Base-by-base conservation (phyloP, 2,797 vertebrate genomes). In the Macropodus opercularis region DNA sequence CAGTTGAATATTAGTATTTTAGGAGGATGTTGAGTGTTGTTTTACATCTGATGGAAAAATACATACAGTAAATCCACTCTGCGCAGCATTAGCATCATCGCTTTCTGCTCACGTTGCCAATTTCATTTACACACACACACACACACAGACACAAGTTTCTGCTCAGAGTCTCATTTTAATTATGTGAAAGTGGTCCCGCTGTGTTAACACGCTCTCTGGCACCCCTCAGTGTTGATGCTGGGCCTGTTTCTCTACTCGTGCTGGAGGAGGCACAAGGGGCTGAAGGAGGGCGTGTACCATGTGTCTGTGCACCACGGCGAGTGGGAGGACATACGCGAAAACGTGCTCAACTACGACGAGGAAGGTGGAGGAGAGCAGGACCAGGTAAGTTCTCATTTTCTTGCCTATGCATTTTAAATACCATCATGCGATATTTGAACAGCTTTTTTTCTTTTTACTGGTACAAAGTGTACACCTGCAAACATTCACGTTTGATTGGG, bases 361-460 rank as follows among this genome's bases (percentile, higher is more conserved):
- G 95, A 97, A 87, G 95, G 94, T 1, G 95, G 94, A 18, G 95
- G 95, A 8, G 95, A 96, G 72, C 92, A 95, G 75, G 95, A 96
- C 35, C 94, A 96, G 91, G 95, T 97, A 79, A 63, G 24, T 18
- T 54, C 22, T 50, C 6, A 23, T 34, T 58, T 57, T 3, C 15
- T 6, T 31, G 12, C 21, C 23, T 15, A 48, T 53, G 31, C 10
- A 18, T 65, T 57, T 43, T 41, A 64, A 72, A 71, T 67, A 63
- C 8, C 58, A 22, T 58, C 52, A 8, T 6, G 3, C 5, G 27
- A 19, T 34, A n/a, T 39, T 32, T 41, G 1, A 7, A 14, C 19
- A 29, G n/a, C n/a, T n/a, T n/a, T n/a, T n/a, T n/a, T n/a, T 4
- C 15, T 52, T 58, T 51, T 14, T 35, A 21, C n/a, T 32, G 4